Percentiles rank a stretch among this genome's conserved stretches.
Evolutionary conservation across 2,888 invertebrate species (phyloP).

Genomic region (Noctua comes): DNA sequence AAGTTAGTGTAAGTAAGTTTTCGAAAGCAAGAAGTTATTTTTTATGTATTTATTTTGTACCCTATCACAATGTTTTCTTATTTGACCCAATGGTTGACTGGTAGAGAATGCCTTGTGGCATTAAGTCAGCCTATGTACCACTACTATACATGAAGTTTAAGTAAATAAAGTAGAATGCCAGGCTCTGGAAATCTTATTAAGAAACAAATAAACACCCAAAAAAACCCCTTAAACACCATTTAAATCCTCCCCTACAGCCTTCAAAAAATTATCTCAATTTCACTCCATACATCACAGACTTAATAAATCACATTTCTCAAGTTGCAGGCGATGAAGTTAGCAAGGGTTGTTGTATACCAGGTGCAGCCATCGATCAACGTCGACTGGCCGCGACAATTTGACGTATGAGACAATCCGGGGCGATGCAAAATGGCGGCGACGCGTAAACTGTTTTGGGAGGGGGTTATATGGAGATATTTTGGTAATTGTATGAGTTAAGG

Average conservation of each 20-base stretch:
- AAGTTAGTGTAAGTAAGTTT: too few relatives aligned
- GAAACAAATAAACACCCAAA: background rate
- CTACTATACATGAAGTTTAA: too few relatives aligned
- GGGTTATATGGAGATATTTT: constrained; percentile 73
- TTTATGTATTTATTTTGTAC: too few relatives aligned
- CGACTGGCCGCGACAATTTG: constrained; percentile 84
- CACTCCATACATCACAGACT: constrained; percentile 57
- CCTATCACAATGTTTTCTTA: too few relatives aligned
- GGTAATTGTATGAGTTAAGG: background rate
- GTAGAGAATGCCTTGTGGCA: too few relatives aligned
- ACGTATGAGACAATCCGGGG: constrained; percentile 88
- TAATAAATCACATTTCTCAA: constrained; percentile 79
- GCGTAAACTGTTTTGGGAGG: constrained; percentile 70
- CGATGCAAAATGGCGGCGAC: constrained; percentile 84
- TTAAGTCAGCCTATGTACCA: too few relatives aligned
- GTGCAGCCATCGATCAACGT: constrained; percentile 88
- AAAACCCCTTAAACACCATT: background rate
- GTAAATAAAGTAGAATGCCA: too few relatives aligned
- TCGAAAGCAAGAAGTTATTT: too few relatives aligned
- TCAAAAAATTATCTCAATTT: constrained; percentile 45
- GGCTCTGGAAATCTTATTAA: background rate
- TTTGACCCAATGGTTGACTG: too few relatives aligned
- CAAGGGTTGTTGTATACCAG: constrained; percentile 78
- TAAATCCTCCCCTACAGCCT: constrained; percentile 17
- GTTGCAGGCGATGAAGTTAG: constrained; percentile 70